Evolutionary conservation across 2,113 vertebrate species (phyloP).

Genomic region (Oryzias celebensis): DNA sequence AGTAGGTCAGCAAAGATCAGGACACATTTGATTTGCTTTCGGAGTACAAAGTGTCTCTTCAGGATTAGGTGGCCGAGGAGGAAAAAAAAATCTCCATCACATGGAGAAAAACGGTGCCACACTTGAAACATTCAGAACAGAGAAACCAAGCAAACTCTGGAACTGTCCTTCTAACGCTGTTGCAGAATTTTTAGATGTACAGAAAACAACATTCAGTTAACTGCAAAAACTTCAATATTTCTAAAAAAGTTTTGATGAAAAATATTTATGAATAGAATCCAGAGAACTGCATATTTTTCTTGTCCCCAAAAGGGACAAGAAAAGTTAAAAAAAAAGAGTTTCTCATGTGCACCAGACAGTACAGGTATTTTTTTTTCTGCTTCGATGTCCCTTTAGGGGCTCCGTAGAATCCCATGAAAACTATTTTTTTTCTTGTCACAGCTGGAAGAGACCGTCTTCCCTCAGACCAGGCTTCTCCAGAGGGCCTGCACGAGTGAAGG

Average conservation of each 20-base stretch:
- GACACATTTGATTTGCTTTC: conserved; percentile 9
- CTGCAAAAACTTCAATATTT: neutral
- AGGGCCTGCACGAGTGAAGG: no score
- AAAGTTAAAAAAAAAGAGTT: no score
- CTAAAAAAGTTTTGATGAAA: conserved; percentile 3
- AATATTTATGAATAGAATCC: neutral
- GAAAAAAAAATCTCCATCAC: neutral
- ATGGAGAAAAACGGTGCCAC: neutral
- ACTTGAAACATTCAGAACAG: neutral
- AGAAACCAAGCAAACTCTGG: neutral
- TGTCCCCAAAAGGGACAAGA: no score
- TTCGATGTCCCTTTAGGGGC: no score
- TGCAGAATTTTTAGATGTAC: neutral
- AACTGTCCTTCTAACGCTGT: no score
- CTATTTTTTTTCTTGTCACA: neutral
- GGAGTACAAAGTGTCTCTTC: conserved; percentile 9
- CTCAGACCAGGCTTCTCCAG: no score
- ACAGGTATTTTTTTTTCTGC: no score
- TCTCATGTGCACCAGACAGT: no score
- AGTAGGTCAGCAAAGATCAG: conserved; percentile 23
- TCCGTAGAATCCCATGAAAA: no score
- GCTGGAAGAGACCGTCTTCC: neutral
- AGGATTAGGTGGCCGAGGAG: neutral
- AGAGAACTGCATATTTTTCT: no score
- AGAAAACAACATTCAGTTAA: neutral